Evolutionary conservation across 2,797 vertebrate genomes (phyloP).

Genomic region (Monodelphis domestica): DNA sequence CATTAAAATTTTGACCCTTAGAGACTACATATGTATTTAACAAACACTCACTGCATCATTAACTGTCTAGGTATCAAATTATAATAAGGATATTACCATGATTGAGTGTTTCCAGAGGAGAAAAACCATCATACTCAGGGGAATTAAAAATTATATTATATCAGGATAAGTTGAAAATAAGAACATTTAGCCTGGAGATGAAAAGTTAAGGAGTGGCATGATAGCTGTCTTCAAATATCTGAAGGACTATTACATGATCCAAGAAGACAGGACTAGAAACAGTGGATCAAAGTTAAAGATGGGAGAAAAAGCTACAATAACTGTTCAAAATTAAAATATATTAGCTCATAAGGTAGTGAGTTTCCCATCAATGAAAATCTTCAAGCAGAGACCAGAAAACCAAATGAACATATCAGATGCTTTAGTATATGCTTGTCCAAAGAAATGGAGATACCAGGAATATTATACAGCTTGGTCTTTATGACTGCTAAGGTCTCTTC

Average conservation of each 20-base stretch:
- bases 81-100: background rate
- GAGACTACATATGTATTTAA: background rate
- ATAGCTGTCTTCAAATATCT: background rate
- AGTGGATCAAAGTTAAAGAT: background rate
- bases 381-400: background rate
- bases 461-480: background rate
- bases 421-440: background rate
- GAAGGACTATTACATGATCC: background rate
- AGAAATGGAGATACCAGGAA: background rate
- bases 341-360: background rate
- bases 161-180: background rate
- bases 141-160: background rate
- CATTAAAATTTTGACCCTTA: background rate
- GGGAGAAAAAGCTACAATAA: background rate
- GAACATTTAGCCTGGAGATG: background rate
- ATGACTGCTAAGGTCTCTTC: background rate
- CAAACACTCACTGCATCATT: background rate
- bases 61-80: background rate
- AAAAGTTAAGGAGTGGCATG: background rate
- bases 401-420: background rate
- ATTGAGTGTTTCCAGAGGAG: background rate
- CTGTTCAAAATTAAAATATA: background rate
- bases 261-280: background rate
- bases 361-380: background rate
- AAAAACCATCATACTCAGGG: background rate